Evolutionary conservation across 2,113 vertebrate genomes (phyloP), one percentile per base, ranked within the genome.

Genomic region (Xiphophorus couchianus): DNA sequence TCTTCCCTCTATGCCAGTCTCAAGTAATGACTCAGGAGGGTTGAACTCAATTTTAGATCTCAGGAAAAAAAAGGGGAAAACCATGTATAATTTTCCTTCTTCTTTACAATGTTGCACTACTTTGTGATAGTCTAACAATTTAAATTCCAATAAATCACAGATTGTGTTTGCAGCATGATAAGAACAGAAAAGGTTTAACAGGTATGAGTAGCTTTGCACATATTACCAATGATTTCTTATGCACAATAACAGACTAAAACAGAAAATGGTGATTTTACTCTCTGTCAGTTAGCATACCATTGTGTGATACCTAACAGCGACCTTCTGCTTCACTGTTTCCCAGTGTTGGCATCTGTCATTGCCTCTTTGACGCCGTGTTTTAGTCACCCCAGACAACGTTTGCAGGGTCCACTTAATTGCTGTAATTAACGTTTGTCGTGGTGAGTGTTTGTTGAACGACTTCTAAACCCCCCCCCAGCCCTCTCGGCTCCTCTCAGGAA

Each of bases 371-470:
- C 77, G 62, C 42, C n/a, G 76, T 70, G 71, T 73, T 88, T 85
- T 67, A 82, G 85, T 77, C 76, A 54, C 69, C 82, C 66, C 63
- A 79, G 77, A 91, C 86, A 84, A 84, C 78, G 71, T 84, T 65
- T 87, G 83, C 81, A 76, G 87, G 79, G 87, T 88, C 89, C 80
- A 90, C 86, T 82, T 91, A 90, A 92, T 91, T 91, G 85, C 86
- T 81, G 81, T 90, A 88, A 94, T 91, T 92, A 93, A 91, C 69
- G 85, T 90, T 91, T 83, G 90, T 91, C 84, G 83, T 75, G 83
- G 83, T 69, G 88, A 90, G 86, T 90, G 89, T 91, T 90, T 91
- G 84, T 78, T 87, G 82, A 93, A 77, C 60, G 74, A 85, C 88
- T 88, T 86, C 84, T 82, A 90, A 91, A 88, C 84, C 81, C 7